Conservation (phyloP, 2,113 vertebrate genomes). For the Myotis davidii region DNA sequence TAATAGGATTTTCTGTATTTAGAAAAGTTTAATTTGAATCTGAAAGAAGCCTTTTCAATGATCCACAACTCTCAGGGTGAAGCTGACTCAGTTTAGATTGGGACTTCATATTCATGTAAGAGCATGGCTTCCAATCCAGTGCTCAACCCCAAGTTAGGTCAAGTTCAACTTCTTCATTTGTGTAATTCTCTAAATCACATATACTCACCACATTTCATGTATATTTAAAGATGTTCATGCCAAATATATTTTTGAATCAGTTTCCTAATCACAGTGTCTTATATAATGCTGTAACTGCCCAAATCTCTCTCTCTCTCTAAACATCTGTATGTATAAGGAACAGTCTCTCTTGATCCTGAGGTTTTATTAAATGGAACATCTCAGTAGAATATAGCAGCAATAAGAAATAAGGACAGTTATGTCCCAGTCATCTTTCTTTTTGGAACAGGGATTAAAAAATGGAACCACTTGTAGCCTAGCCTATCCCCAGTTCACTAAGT, state of each 20-base stretch:
- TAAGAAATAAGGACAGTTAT: background rate
- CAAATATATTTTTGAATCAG: background rate
- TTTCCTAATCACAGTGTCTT: background rate
- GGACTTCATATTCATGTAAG: background rate
- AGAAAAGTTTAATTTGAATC: background rate
- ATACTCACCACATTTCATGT: background rate
- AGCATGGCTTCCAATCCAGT: background rate
- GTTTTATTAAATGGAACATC: background rate
- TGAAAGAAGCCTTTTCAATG: background rate
- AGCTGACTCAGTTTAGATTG: background rate
- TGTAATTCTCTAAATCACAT: slow-evolving; percentile 4
- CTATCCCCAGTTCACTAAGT: background rate
- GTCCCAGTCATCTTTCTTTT: background rate
- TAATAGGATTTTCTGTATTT: background rate
- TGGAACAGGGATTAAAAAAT: background rate
- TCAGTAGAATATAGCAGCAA: background rate
- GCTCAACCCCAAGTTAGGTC: background rate
- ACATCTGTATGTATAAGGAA: background rate
- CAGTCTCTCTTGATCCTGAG: background rate
- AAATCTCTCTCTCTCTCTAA: background rate
- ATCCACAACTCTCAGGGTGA: background rate
- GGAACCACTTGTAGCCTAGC: background rate
- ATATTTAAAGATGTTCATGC: background rate
- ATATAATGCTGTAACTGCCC: background rate
- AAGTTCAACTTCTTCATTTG: background rate